Evolutionary conservation across 2,888 invertebrate species (phyloP).

Genomic region (Dicycla oo): DNA sequence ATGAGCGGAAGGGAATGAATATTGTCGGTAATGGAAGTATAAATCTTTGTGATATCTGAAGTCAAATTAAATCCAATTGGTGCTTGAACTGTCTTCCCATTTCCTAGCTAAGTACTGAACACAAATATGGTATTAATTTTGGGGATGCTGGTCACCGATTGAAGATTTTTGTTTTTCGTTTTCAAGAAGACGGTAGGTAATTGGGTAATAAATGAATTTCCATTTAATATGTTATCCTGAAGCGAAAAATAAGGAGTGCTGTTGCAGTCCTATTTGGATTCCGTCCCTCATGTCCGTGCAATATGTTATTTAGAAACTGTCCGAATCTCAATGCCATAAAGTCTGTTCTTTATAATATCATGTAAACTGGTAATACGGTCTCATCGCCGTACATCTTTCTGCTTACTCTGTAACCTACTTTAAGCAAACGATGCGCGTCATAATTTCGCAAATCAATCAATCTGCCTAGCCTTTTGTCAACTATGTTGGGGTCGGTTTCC

Average conservation of each 20-base stretch:
- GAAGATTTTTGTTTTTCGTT: neutral
- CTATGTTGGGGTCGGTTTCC: too few species aligned
- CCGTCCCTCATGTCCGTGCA: neutral
- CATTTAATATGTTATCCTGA: neutral
- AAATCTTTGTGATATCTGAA: conserved; percentile 18
- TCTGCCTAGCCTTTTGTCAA: too few species aligned
- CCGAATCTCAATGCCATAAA: neutral
- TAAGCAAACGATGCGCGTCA: too few species aligned
- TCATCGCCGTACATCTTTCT: too few species aligned
- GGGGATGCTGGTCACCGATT: neutral
- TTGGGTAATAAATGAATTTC: neutral
- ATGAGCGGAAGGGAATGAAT: conserved; percentile 28
- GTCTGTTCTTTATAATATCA: neutral
- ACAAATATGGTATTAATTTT: neutral
- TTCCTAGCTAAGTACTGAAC: neutral
- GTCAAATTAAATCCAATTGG: conserved; percentile 14
- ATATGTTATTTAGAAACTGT: neutral
- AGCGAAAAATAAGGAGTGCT: neutral
- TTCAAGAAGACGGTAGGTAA: neutral
- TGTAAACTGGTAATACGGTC: too few species aligned
- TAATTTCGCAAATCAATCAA: too few species aligned
- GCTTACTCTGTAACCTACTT: too few species aligned
- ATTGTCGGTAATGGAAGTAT: conserved; percentile 14
- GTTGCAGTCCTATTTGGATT: neutral
- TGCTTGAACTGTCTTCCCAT: neutral